A percentile compares a stretch with the other conserved stretches of the same genome.
Evolutionary conservation across 2,888 invertebrate genomes (phyloP).

Genomic region (Ormyrus labotus): DNA sequence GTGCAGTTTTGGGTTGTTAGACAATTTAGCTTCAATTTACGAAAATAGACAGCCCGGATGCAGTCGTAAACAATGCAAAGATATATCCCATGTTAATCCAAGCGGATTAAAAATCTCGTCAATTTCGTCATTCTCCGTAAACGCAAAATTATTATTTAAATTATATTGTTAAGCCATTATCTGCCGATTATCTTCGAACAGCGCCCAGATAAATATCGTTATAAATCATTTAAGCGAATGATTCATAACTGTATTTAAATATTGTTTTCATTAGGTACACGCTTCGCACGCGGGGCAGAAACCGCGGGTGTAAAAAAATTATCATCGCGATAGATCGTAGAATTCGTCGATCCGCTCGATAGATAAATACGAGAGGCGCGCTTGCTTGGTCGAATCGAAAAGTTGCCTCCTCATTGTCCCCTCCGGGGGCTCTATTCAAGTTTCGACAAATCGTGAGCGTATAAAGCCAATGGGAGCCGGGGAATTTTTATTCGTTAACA

Average conservation of each 20-base stretch:
- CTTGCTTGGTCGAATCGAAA: background rate
- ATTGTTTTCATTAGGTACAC: background rate
- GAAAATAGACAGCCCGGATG: no score
- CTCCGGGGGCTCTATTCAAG: slow-evolving; percentile 9
- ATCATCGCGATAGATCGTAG: background rate
- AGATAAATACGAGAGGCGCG: background rate
- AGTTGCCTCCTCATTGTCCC: slow-evolving; percentile 28
- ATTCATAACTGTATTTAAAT: background rate
- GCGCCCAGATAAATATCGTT: background rate
- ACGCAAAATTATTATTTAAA: no score
- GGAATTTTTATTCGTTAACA: slow-evolving; percentile 7
- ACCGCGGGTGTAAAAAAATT: background rate
- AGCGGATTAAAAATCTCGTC: no score
- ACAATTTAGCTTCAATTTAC: no score
- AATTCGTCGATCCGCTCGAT: background rate
- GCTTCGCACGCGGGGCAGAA: background rate
- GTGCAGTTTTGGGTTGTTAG: no score
- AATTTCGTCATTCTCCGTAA: no score
- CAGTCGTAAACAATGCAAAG: no score
- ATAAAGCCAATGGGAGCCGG: background rate
- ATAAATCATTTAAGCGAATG: slow-evolving; percentile 2
- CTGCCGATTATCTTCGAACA: no score
- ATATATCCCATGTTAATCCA: no score
- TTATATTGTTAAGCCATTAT: no score
- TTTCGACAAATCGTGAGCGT: slow-evolving; percentile 9